phyloP scores from a whole-genome alignment of 2,113 vertebrate genomes.

The Pachypanchax playfairii region DNA sequence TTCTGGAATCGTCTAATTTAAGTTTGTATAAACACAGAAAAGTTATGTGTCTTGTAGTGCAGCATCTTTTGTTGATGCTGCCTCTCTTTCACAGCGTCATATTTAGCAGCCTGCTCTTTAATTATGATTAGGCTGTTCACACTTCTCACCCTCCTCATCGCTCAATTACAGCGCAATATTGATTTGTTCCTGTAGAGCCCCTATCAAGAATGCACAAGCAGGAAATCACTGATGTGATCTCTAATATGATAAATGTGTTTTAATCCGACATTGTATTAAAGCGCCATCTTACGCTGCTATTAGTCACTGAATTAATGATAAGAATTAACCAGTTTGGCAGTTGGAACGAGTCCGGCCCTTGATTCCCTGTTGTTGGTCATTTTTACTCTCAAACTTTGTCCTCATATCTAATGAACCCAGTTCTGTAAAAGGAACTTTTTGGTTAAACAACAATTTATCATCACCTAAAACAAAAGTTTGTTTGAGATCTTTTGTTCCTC shows the following conservation, averaged over 20 bases:
- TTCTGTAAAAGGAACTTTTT: constrained; percentile 62
- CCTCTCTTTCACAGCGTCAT: constrained; percentile 68
- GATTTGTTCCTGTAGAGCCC: constrained; percentile 81
- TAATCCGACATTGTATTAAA: constrained; percentile 81
- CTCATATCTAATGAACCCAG: constrained; percentile 61
- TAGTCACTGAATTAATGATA: constrained; percentile 81
- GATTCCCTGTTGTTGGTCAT: constrained; percentile 67
- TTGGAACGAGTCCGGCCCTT: constrained; percentile 64
- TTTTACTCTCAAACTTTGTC: constrained; percentile 66
- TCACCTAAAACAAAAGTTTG: constrained; percentile 47
- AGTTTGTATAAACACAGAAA: constrained; percentile 61
- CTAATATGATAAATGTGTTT: constrained; percentile 86
- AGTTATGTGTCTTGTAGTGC: constrained; percentile 37
- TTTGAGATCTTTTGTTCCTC: constrained; percentile 51
- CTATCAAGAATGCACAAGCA: constrained; percentile 81
- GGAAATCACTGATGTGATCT: constrained; percentile 80
- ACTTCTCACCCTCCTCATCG: constrained; percentile 81
- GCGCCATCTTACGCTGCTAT: constrained; percentile 77
- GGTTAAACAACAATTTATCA: constrained; percentile 69
- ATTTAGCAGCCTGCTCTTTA: constrained; percentile 74
- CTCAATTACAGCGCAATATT: constrained; percentile 85
- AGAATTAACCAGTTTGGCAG: constrained; percentile 78
- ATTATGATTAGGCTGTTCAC: constrained; percentile 84
- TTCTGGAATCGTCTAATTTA: constrained; percentile 53
- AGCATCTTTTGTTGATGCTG: constrained; percentile 51